These are phyloP conservation scores for Gila orcuttii DNA, from an alignment of 2,113 vertebrate species.

Conservation along the genomic window DNA sequence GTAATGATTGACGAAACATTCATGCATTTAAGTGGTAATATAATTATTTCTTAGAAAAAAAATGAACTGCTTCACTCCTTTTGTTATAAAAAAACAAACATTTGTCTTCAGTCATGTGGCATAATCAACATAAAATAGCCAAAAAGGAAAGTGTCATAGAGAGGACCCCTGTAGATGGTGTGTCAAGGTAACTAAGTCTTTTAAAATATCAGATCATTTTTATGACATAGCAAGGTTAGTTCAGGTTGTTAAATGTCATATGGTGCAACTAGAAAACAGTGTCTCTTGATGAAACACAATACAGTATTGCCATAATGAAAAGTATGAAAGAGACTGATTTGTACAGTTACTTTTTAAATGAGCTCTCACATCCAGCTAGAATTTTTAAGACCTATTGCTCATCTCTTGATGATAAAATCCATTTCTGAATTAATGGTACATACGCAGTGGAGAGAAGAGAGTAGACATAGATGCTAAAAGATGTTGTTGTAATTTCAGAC, in stretches of 20 bases:
- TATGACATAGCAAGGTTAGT: background rate
- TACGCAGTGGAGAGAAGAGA: constrained; percentile 37
- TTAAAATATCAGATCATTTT: background rate
- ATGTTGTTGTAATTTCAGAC: constrained; percentile 46
- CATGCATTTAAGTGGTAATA: no score
- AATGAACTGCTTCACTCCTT: no score
- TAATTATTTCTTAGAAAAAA: no score
- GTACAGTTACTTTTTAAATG: constrained; percentile 28
- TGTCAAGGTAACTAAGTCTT: background rate
- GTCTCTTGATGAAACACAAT: background rate
- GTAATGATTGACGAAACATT: no score
- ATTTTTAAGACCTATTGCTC: constrained; percentile 50
- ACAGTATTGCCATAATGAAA: background rate
- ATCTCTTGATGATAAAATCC: constrained; percentile 50
- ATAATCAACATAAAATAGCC: background rate
- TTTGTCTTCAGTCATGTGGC: no score
- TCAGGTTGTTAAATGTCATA: background rate
- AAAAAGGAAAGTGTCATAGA: background rate
- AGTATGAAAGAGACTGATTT: background rate
- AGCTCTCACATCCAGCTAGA: constrained; percentile 42
- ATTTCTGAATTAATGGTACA: constrained; percentile 53
- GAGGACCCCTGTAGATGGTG: background rate
- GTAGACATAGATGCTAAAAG: background rate
- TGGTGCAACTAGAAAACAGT: background rate
- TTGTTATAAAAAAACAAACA: no score